Evolutionary conservation across 2,113 vertebrate genomes (phyloP).

Genomic region (Rattus rattus): DNA sequence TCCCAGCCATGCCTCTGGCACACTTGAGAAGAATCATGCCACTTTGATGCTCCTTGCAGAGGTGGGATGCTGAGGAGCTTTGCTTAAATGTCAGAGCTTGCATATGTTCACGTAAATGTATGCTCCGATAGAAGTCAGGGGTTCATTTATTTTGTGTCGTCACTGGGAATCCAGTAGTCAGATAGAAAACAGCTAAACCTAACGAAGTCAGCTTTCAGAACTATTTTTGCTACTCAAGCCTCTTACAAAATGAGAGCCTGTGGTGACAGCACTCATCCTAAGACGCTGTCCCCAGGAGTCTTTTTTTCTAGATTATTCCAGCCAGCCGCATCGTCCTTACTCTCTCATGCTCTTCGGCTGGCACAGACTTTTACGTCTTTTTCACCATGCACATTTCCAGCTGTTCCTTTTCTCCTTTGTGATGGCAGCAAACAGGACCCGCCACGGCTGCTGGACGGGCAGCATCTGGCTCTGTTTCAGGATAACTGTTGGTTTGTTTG

Average conservation of each 20-base stretch:
- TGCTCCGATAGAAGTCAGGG: background rate
- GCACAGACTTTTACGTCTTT: background rate
- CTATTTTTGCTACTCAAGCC: background rate
- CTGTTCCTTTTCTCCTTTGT: slow-evolving; percentile 36
- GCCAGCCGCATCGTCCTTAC: background rate
- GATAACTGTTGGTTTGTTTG: background rate
- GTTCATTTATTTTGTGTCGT: slow-evolving; percentile 32
- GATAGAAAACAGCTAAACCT: slow-evolving; percentile 7
- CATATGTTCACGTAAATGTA: background rate
- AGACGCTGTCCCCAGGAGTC: background rate
- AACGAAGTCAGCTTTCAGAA: background rate
- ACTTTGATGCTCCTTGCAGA: background rate
- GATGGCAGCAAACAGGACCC: background rate
- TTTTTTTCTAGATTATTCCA: background rate
- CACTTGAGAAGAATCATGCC: background rate
- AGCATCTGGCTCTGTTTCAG: background rate
- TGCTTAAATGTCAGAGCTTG: background rate
- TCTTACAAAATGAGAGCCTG: background rate
- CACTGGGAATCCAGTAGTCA: slow-evolving; percentile 39
- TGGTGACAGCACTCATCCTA: background rate
- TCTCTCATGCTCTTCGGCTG: background rate
- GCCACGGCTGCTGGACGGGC: background rate
- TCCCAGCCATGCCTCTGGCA: slow-evolving; percentile 3
- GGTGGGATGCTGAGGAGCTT: background rate
- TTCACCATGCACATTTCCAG: background rate